Conservation (phyloP, 2,113 vertebrate genomes). For the Tychaedon coryphoeus region DNA sequence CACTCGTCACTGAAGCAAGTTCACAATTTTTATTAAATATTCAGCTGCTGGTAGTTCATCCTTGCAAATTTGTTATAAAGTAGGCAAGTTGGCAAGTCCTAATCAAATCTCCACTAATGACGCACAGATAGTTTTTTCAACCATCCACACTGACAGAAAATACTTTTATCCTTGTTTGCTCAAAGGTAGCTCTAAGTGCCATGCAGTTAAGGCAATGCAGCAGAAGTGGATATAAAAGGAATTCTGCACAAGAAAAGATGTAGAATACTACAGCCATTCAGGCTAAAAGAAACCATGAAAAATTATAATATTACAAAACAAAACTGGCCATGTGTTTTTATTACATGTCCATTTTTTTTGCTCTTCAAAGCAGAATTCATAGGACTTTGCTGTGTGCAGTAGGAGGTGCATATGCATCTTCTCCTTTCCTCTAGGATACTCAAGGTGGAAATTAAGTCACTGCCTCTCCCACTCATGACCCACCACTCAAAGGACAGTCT, state of each 20-base stretch:
- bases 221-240: neutral
- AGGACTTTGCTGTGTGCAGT: neutral
- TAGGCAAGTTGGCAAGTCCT: neutral
- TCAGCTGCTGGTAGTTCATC: neutral
- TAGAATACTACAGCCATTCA: neutral
- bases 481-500: neutral
- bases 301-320: neutral
- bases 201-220: fast-evolving
- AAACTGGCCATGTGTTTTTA: neutral
- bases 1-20: neutral
- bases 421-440: neutral
- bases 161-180: neutral
- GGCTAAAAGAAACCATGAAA: neutral
- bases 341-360: neutral
- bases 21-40: neutral
- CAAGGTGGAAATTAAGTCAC: neutral
- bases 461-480: neutral
- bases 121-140: neutral
- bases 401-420: neutral
- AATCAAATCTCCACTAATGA: neutral
- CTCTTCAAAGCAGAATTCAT: neutral
- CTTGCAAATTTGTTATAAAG: neutral
- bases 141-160: neutral
- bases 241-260: neutral
- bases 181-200: neutral